Percentiles rank a stretch among this genome's conserved stretches.
These are phyloP conservation scores for Collichthys lucidus DNA, from an alignment of 2,113 vertebrate genomes.

Conservation along the genomic window DNA sequence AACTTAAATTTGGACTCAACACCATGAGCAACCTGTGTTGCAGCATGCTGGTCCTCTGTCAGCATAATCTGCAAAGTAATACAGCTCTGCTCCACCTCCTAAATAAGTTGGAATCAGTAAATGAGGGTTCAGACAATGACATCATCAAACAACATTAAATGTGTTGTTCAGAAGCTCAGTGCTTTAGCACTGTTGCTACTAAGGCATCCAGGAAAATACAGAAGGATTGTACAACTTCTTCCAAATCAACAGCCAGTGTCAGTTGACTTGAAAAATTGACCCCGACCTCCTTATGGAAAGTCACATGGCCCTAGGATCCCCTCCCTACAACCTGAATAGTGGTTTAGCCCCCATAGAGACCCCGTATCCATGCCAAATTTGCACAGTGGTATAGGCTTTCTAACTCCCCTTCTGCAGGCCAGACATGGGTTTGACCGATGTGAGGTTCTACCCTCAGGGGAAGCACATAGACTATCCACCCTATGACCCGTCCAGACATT, in stretches of 20 bases:
- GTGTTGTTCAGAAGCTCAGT: conserved; percentile 32
- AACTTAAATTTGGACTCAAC: conserved; percentile 73
- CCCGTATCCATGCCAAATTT: conserved; percentile 36
- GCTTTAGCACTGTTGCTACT: conserved; percentile 22
- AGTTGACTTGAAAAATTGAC: conserved; percentile 31
- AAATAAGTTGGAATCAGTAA: conserved; percentile 19
- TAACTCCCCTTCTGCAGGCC: conserved; percentile 54
- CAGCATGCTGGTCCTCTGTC: conserved; percentile 61
- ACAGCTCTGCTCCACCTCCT: conserved; percentile 53
- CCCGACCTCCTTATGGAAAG: conserved; percentile 12
- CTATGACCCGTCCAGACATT: conserved; percentile 30
- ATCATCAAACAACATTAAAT: conserved; percentile 23
- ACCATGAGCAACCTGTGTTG: conserved; percentile 80
- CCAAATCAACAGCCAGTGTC: conserved; percentile 9
- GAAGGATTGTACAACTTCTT: conserved; percentile 15
- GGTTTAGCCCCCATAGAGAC: conserved; percentile 18
- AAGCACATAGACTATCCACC: conserved; percentile 59
- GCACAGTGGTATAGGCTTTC: conserved; percentile 51
- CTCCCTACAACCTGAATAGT: conserved; percentile 10
- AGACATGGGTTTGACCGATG: conserved; percentile 52
- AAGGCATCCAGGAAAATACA: conserved; percentile 19
- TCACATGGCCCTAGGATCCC: neutral
- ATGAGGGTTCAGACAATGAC: conserved; percentile 19
- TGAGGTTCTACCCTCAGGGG: conserved; percentile 55
- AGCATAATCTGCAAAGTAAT: conserved; percentile 62